Base-by-base conservation (phyloP, 2,113 vertebrate species). In the Poecilia latipinna region DNA sequence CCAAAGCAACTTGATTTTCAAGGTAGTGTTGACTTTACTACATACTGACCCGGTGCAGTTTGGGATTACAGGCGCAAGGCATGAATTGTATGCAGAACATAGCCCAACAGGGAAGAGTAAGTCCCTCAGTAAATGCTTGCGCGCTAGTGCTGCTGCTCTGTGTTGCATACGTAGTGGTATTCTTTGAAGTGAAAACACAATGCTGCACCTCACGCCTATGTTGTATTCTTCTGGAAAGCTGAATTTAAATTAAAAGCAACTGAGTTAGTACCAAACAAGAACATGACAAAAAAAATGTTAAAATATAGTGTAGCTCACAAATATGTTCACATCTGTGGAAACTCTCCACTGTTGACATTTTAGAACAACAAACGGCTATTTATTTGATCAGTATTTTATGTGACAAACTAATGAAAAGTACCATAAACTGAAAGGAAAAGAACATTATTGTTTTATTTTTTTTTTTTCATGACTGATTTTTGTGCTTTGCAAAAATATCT, bases 141-240 rank as follows among this genome's bases (percentile, higher is more conserved):
- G 24, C 0, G 93, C 94, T 84, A 95, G 8, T 11, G 26, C 26
- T 31, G 26, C 28, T 48, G 66, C 66, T 68, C 66, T 48, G 42
- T 48, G 66, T 89, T 96, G 95, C 8, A 95, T 80, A 28, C 78
- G 92, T 70, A 96, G 74, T 0, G 94, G 92, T 62, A 96, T 84
- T n/a, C 96, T 95, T 88, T 73, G 95, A 88, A 97, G 88, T 33
- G 91, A 95, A 74, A 98, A 98, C 48, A 91, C 92, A 78, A 97
- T 94, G 0, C 91, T 88, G 13, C 97, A 96, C 75, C 31, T 94
- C 91, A 96, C 78, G 3, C 93, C 93, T 0, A 92, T 70, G 60
- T 95, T 88, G 73, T 96, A 96, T n/a, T n/a, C 0, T n/a, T 32
- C 28, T 7, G 67, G 67, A 31, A 69, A 15, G 10, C 67, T 69